These are phyloP conservation scores for Acleris holmiana DNA, from an alignment of 2,888 invertebrate species.

Conservation along the genomic window DNA sequence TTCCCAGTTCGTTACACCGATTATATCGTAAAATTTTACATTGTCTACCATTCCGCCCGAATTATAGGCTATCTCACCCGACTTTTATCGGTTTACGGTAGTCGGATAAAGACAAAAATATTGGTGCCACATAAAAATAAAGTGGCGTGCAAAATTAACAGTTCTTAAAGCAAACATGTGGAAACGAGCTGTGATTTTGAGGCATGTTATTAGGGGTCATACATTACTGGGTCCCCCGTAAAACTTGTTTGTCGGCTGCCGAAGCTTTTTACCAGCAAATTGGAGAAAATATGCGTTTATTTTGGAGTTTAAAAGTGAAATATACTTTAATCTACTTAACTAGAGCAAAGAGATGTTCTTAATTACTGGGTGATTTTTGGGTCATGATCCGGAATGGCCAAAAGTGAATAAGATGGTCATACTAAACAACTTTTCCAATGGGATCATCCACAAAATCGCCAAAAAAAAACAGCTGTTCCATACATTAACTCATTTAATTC, in stretches of 20 bases:
- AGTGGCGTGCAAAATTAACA: slow-evolving; percentile 69
- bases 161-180: slow-evolving; percentile 46
- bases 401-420: no score
- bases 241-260: neutral
- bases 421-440: no score
- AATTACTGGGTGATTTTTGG: no score
- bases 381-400: no score
- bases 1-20: slow-evolving; percentile 42
- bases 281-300: no score
- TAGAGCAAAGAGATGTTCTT: no score
- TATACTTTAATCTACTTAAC: no score
- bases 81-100: slow-evolving; percentile 32
- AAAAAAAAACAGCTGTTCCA: no score
- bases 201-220: slow-evolving; percentile 49
- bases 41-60: slow-evolving; percentile 66
- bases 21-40: slow-evolving; percentile 74
- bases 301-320: no score
- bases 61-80: slow-evolving; percentile 47
- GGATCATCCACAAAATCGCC: no score
- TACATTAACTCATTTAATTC: no score
- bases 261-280: neutral
- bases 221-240: slow-evolving; percentile 5
- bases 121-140: slow-evolving; percentile 59
- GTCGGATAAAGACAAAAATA: slow-evolving; percentile 49
- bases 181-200: slow-evolving; percentile 52